Base-by-base conservation (phyloP, 2,113 vertebrate species). In the Pterocles orientalis region DNA sequence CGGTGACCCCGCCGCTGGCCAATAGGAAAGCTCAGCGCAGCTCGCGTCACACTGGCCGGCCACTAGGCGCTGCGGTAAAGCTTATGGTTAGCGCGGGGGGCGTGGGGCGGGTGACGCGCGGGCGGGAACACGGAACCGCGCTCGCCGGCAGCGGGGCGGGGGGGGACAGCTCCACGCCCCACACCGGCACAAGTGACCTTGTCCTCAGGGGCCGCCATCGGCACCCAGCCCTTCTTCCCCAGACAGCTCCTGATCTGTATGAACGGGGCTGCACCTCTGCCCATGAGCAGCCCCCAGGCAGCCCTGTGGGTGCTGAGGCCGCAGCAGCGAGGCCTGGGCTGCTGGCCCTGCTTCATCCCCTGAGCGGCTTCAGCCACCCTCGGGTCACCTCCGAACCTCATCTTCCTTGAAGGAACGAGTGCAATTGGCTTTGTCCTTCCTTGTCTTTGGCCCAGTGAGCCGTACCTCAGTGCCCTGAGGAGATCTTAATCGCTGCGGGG, bases 401-500 rank as follows among this genome's bases (percentile, higher is more conserved):
- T 33, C 8, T 33, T 26, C 51, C 43, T n/a, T 7, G 25, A 26
- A 57, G 21, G 43, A 56, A 50, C 0, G 1, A n/a, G 51, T 3
- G 4, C 6, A 3, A 3, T 17, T 71, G 8, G 0, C 47, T 68
- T 47, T 36, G 91, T 20, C 86, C 77, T 90, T 92, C 53, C 41
- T 31, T 41, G 86, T 31, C 82, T 71, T 93, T 92, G 78, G 11
- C 82, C 50, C 33, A 2, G 2, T 28, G 12, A 8, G 26, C 19
- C 0, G 0, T 24, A 26, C 45, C 26, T 90, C 16, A 20, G 1
- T 13, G 1, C 12, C 64, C 47, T 9, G 41, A 56, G 50, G 45
- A 66, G 28, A 31, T n/a, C 41, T n/a, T 5, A 41, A 53, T 11
- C 0, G 0, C 36, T 33, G 26, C 0, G 4, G 25, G 14, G 3